Conservation (phyloP, 2,888 invertebrate genomes). For the Pyrocoelia pectoralis region DNA sequence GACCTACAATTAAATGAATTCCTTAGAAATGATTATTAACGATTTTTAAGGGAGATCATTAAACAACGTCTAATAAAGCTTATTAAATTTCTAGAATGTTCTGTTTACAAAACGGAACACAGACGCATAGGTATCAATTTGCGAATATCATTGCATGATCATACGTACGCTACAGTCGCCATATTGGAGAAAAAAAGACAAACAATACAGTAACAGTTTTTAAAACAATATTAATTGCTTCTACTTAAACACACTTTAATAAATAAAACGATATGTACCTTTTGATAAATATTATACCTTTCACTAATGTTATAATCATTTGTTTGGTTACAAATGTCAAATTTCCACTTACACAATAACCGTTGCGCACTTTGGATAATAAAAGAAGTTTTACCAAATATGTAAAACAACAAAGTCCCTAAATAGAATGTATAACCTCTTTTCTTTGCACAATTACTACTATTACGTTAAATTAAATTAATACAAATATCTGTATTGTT, state of each 20-base stretch:
- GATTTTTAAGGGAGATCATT: background rate
- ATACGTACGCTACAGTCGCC: conserved; percentile 44
- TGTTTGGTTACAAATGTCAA: conserved; percentile 24
- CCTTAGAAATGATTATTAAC: background rate
- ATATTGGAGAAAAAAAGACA: conserved; percentile 42
- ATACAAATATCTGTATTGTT: too few relatives aligned
- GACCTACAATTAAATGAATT: background rate
- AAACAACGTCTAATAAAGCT: background rate
- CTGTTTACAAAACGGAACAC: background rate
- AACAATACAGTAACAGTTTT: conserved; percentile 26
- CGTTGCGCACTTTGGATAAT: conserved; percentile 18
- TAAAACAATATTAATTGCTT: conserved; percentile 5
- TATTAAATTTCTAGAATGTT: background rate
- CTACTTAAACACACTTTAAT: background rate
- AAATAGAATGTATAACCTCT: background rate
- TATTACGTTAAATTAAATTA: too few relatives aligned
- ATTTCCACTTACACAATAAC: conserved; percentile 14
- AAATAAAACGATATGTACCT: background rate
- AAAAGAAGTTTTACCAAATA: background rate
- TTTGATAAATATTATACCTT: conserved; percentile 8
- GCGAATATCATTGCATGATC: conserved; percentile 31
- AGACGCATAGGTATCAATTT: conserved; percentile 21
- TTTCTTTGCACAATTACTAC: too few relatives aligned
- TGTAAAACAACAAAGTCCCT: background rate
- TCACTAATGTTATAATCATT: conserved; percentile 21